phyloP scores from a whole-genome alignment of 2,797 vertebrate species.

The Eidolon dupreanum region DNA sequence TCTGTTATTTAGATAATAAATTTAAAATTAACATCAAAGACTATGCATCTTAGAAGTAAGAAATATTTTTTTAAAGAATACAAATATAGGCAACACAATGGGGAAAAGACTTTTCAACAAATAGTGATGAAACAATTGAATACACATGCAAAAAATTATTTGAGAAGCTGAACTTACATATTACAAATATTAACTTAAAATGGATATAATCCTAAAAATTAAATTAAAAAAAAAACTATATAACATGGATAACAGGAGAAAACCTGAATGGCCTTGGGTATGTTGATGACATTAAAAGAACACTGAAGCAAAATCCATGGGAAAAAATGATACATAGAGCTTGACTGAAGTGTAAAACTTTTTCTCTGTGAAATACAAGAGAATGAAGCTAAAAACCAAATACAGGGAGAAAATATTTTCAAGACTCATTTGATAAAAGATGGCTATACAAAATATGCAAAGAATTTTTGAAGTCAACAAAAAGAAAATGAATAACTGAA shows the following conservation, averaged over 20 bases:
- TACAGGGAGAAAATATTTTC: neutral
- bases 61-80: neutral
- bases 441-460: neutral
- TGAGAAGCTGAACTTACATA: neutral
- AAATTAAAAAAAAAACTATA: neutral
- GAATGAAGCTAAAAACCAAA: neutral
- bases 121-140: neutral
- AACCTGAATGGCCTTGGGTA: neutral
- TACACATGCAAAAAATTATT: neutral
- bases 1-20: neutral
- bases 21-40: neutral
- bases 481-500: neutral
- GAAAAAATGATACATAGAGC: neutral
- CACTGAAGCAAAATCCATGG: neutral
- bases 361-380: neutral
- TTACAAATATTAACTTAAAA: neutral
- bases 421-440: neutral
- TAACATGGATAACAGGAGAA: neutral
- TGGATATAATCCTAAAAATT: neutral
- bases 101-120: neutral
- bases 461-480: neutral
- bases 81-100: neutral
- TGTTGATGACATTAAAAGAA: neutral
- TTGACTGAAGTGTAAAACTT: neutral
- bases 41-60: neutral